Base-by-base conservation (phyloP, 2,113 vertebrate genomes). In the Oophaga pumilio region DNA sequence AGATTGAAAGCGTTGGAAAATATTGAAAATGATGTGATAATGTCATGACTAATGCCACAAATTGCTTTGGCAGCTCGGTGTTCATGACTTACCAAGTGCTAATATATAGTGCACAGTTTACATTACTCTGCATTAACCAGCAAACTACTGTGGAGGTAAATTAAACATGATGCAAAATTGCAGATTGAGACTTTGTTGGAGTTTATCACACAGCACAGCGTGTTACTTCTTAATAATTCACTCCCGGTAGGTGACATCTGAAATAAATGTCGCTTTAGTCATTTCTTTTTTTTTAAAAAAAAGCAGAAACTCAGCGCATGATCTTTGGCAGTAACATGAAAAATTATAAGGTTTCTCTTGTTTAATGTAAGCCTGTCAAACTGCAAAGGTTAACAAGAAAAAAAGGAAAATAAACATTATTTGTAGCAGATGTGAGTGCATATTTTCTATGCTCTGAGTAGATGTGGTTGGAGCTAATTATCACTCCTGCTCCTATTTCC, bases 11-110 rank as follows among this genome's bases (percentile, higher is more conserved):
- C 69, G 18, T 64, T 49, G 79, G 28, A 62, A 83, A 83, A 53
- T 83, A 68, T 69, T 83, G 81, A 83, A 83, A 83, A 69, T 69
- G 62, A 83, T 83, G 81, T 83, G 81, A 69, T 83, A 83, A 83
- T 83, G 81, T 83, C 81, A 83, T 83, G 33, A 68, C 62, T 83
- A 68, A 66, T 68, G 62, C 20, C 64, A 69, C 22, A 53, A 83
- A 83, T 69, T 24, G 22, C 81, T 69, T 66, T 69, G 62, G 81
- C 81, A 83, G 81, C 33, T 24, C 81, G 7, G 14, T 52, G 49
- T 49, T 69, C 62, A 52, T 82, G 80, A n/a, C 60, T 82, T 83
- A 66, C 49, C 13, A 66, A 53, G 62, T 83, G 62, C 62, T 83
- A 83, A 83, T 83, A 83, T 53, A 68, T n/a, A 83, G 49, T 0